Base-by-base conservation (phyloP, 2,113 vertebrate species). In the Mugil cephalus region DNA sequence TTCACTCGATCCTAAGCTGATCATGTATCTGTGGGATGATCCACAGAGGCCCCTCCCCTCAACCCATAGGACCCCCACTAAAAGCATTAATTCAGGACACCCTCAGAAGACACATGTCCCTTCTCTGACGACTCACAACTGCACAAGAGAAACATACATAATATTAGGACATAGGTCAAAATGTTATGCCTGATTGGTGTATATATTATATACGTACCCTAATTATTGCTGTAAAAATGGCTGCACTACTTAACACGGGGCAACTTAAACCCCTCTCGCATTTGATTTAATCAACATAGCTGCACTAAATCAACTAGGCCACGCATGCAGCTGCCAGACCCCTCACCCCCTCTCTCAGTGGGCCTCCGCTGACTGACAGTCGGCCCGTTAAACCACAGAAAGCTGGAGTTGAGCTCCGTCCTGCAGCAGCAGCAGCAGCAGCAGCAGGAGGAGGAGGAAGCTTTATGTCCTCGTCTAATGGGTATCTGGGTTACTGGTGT, bases 401-500 rank as follows among this genome's bases (percentile, higher is more conserved):
- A 73, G 55, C 68, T 68, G 39, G 62, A 83, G 77, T 50, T 69
- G 54, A 88, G 69, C 80, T 67, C 77, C 42, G 64, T 84, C 79
- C 77, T 50, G 4, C 51, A 40, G 65, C 78, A 73, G 73, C 66
- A 84, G 69, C 63, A 72, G 4, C 51, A 40, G 65, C 78, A 73
- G 73, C 66, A 84, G 69, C 63, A 72, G n/a, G n/a, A n/a, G n/a
- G n/a, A n/a, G 59, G 9, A 71, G 68, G 71, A 76, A 2, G 8
- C 46, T 81, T 80, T 53, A 85, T 81, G 73, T 80, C 15, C 53
- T 74, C 9, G 15, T 70, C 59, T 65, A 78, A 69, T 60, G 69
- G 48, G 62, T 87, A 88, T 86, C 88, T 90, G 72, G 88, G 82
- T 89, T 89, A 92, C 74, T 85, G 64, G 72, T 58, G 71, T 81